Evolutionary conservation across 2,888 invertebrate genomes (phyloP).

Genomic region (Diogma glabrata): DNA sequence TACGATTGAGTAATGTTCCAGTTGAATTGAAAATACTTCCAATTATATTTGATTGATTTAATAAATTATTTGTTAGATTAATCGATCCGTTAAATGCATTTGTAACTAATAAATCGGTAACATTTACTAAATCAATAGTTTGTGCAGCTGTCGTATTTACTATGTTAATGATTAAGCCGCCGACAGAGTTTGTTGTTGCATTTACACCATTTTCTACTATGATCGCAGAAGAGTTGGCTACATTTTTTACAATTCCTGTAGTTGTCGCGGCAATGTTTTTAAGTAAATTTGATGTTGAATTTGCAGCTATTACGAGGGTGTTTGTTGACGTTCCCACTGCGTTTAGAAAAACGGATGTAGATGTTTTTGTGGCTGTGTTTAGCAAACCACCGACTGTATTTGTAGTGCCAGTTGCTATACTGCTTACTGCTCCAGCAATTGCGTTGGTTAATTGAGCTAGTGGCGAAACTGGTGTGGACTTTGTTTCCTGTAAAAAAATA

Average conservation of each 20-base stretch:
- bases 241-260: neutral
- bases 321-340: neutral
- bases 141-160: neutral
- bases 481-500: too few species aligned
- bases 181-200: neutral
- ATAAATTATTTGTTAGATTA: slow-evolving; percentile 4
- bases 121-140: slow-evolving; percentile 4
- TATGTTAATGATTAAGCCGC: neutral
- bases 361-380: neutral
- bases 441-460: neutral
- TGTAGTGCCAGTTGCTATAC: neutral
- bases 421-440: neutral
- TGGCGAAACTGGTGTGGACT: neutral
- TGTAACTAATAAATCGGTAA: neutral
- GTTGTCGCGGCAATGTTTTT: neutral
- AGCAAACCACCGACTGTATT: neutral
- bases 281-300: neutral
- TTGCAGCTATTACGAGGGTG: neutral
- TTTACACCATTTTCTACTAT: slow-evolving; percentile 4
- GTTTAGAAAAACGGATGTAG: neutral
- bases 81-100: neutral
- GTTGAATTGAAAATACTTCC: neutral
- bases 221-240: neutral
- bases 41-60: slow-evolving; percentile 1
- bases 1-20: neutral